phyloP scores from a whole-genome alignment of 2,888 invertebrate species.

The Phyto melanocephala region DNA sequence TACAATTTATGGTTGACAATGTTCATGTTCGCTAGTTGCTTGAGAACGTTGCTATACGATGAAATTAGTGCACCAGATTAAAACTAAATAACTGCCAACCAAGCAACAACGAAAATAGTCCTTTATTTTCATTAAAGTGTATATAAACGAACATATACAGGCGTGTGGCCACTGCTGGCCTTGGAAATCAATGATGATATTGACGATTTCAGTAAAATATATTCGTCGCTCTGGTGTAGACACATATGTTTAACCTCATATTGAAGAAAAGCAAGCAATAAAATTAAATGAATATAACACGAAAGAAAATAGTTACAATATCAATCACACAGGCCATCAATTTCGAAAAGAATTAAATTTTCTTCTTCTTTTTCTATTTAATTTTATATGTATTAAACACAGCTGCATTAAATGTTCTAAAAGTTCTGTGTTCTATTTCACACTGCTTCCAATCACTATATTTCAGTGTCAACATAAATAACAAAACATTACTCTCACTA shows the following conservation, averaged over 20 bases:
- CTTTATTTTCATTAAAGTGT: background rate
- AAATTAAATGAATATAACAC: constrained; percentile 1
- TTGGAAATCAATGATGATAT: constrained; percentile 23
- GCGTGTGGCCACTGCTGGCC: background rate
- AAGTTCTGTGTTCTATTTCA: too few species aligned
- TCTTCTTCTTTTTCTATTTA: background rate
- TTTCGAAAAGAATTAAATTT: constrained; percentile 40
- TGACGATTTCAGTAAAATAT: constrained; percentile 22
- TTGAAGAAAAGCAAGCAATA: background rate
- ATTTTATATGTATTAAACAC: background rate
- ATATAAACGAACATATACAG: background rate
- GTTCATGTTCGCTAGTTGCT: constrained; percentile 10
- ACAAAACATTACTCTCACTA: too few species aligned
- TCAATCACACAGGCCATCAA: constrained; percentile 59
- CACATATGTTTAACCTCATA: constrained; percentile 7
- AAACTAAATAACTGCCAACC: constrained; percentile 23
- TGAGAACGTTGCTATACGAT: background rate
- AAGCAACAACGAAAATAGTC: background rate
- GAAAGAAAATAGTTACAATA: constrained; percentile 17
- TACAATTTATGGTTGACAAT: constrained; percentile 26
- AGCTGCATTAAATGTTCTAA: too few species aligned
- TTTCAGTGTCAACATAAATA: too few species aligned
- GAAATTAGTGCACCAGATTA: constrained; percentile 50
- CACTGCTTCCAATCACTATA: too few species aligned
- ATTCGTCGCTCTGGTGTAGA: background rate